Evolutionary conservation across 1,140 invertebrate genomes (phyloP).

Genomic region (Drosophila jambulina): DNA sequence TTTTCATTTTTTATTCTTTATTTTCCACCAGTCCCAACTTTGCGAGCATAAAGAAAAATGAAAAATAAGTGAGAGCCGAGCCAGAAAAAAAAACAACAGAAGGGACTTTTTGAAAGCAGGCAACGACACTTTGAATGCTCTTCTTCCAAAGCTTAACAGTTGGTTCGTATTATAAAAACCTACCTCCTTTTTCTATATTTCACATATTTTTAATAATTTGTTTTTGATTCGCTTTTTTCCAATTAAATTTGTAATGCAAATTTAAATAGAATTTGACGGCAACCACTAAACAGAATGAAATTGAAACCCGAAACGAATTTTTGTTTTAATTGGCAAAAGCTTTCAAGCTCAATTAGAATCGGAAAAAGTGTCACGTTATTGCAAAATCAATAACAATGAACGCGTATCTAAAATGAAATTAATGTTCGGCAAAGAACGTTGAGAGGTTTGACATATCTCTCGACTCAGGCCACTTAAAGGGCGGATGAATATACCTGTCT

Average conservation of each 20-base stretch:
- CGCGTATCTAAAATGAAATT: neutral
- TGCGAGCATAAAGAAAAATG: constrained; percentile 59
- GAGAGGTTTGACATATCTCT: neutral
- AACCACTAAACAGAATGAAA: neutral
- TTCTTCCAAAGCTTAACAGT: neutral
- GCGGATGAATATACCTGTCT: constrained; percentile 1
- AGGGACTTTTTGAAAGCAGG: constrained; percentile 12
- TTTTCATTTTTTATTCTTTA: constrained; percentile 25
- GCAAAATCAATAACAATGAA: neutral
- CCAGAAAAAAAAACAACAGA: constrained; percentile 27
- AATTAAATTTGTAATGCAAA: neutral
- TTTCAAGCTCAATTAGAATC: constrained; percentile 7
- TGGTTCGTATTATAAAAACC: neutral
- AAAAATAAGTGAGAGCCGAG: constrained; percentile 45
- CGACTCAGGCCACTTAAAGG: neutral
- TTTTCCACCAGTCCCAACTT: constrained; percentile 52
- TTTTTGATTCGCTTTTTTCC: neutral
- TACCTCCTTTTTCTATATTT: too few species aligned
- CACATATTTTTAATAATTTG: neutral
- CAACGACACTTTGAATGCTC: constrained; percentile 20
- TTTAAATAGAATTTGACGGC: neutral
- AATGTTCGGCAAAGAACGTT: neutral
- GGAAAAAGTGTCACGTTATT: constrained; percentile 6
- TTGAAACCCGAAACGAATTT: neutral
- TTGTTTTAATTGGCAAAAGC: constrained; percentile 4